Conservation (phyloP, 2,113 vertebrate species). For the Phalacrocorax pelagicus region DNA sequence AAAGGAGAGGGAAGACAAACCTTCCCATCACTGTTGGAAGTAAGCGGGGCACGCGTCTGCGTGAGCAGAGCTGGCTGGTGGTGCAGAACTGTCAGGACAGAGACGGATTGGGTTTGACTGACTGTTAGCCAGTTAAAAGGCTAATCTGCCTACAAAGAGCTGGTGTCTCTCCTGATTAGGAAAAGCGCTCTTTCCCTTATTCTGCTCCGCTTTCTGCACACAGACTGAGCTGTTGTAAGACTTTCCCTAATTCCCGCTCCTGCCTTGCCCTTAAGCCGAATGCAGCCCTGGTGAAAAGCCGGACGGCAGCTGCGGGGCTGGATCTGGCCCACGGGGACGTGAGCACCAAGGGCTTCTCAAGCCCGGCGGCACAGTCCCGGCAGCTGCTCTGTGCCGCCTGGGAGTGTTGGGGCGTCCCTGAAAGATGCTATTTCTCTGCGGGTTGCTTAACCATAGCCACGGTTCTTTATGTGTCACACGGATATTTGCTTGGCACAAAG, state of each 20-base stretch:
- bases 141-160: neutral
- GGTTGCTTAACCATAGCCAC: too few relatives aligned
- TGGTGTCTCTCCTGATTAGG: neutral
- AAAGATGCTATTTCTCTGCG: neutral
- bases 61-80: neutral
- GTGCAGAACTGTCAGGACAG: neutral
- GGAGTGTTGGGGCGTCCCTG: neutral
- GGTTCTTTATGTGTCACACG: fast-evolving
- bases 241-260: neutral
- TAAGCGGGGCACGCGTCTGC: fast-evolving
- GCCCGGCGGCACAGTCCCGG: neutral
- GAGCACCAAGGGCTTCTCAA: neutral
- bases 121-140: neutral
- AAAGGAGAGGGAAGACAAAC: neutral
- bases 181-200: neutral
- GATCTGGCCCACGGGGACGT: neutral
- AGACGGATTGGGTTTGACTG: neutral
- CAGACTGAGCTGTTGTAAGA: neutral
- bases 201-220: neutral
- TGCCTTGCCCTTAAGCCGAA: neutral
- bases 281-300: neutral
- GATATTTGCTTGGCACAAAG: neutral
- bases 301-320: neutral
- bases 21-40: neutral
- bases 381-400: neutral